Evolutionary conservation across 2,888 invertebrate genomes (phyloP), one percentile per base, ranked within the genome.

Genomic region (Eulithis prunata): DNA sequence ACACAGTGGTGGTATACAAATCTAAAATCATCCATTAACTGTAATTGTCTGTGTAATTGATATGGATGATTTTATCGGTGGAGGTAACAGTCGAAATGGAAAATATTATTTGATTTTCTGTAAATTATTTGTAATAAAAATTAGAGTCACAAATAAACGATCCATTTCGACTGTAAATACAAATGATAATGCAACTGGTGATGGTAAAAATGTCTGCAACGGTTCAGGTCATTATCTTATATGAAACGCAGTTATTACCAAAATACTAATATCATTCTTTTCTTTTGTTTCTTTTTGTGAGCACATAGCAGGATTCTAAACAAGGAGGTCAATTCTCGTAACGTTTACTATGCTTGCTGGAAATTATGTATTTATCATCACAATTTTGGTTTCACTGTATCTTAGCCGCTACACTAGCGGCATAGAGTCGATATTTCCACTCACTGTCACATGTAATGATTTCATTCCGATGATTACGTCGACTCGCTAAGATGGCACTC

Each of bases 391-490:
- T 83, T 81, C 82, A 85, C 83, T 83, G 80, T 86, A 82, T 79
- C 78, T 76, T 78, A 70, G 78, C 79, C 85, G 85, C 84, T 79
- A 73, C 78, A 66, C 70, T 69, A 77, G 83, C 85, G 87, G 78
- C 81, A 78, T 83, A 82, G 79, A 80, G 78, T 82, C 80, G 76
- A 82, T 82, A 81, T 82, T 82, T 85, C 94, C 95, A 95, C 95
- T 95, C 95, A 95, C 95, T 94, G 94, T 94, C 95, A 95, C 95
- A 95, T 95, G 95, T 95, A 95, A 94, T 95, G 95, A 95, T 95
- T 94, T 86, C 74, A 72, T 87, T 85, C 78, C 76, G 78, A 80
- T 82, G 85, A 79, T 80, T 49, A 21, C 78, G 76, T 78, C 78
- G 75, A 64, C 67, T 73, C 85, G 85, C 81, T 86, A 88, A 86